Base-by-base conservation (phyloP, 2,888 invertebrate genomes). In the Brenthis daphne region DNA sequence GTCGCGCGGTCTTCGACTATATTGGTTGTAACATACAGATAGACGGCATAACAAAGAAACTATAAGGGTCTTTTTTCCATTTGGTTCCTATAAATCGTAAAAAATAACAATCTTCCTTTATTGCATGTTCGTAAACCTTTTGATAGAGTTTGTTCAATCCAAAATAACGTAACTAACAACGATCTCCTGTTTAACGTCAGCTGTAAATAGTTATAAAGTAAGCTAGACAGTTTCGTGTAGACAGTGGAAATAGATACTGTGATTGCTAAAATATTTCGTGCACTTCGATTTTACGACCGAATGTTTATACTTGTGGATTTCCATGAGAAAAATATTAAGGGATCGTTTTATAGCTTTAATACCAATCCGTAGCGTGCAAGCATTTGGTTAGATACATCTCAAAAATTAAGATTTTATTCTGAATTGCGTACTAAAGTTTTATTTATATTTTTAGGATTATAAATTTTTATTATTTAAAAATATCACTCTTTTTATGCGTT, bases 211-310 rank as follows among this genome's bases (percentile, higher is more conserved):
- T 65, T 51, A 65, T 65, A 65, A 68, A 70, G 57, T 68, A 70
- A 43, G 20, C 14, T 20, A 63, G 67, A 57, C 54, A 47, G 55
- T 61, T 68, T 69, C 67, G 67, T 68, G 66, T 68, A 51, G 50
- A 69, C 56, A 50, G 24, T 57, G 13, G 14, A 61, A 68, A 57
- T 64, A 66, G 68, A 43, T 60, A 64, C 65, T 24, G 43, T 37
- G 60, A 67, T 63, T 69, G 64, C 63, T 67, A 14, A 65, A 66
- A 69, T 56, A 29, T 64, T 73, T 67, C 67, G 65, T 65, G 67
- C 57, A 63, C 67, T 72, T 65, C 57, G 53, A 55, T 71, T 73
- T 69, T 69, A 73, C 65, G 60, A 67, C 20, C 14, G 47, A 65
- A 48, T 61, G 48, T 68, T 50, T 58, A 67, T 56, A 47, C 20